A percentile compares a stretch with the other conserved stretches of the same genome.
Evolutionary conservation across 1,140 invertebrate species (phyloP).

Genomic region (Brachionus sp.): DNA sequence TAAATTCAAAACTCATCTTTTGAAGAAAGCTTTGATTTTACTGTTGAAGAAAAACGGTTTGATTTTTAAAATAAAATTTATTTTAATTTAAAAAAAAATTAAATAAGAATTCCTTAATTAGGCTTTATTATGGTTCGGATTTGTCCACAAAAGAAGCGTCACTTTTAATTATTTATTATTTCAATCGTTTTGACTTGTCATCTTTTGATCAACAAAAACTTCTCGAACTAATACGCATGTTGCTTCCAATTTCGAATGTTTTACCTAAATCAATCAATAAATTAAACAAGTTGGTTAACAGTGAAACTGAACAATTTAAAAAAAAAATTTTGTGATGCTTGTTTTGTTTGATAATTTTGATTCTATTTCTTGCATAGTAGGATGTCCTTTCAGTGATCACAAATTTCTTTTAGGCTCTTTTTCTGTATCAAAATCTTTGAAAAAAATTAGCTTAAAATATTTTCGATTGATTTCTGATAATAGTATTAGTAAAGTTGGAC

Average conservation of each 20-base stretch:
- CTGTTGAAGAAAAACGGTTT: background rate
- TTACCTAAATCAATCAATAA: slow-evolving; percentile 28
- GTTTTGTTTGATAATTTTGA: background rate
- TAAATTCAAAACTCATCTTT: background rate
- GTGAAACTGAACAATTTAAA: background rate
- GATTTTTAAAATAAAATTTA: background rate
- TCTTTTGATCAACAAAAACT: background rate
- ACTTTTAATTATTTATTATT: background rate
- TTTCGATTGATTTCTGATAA: background rate
- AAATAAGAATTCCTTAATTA: background rate
- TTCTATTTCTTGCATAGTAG: background rate
- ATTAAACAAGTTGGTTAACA: background rate
- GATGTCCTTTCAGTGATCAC: slow-evolving; percentile 4
- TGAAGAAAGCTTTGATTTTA: background rate
- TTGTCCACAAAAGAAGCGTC: background rate
- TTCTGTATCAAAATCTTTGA: background rate
- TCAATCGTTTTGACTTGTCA: slow-evolving; percentile 13
- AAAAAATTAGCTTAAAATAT: background rate
- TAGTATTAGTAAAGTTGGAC: background rate
- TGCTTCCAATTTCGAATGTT: background rate
- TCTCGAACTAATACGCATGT: background rate
- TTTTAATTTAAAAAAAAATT: background rate
- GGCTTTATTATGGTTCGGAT: background rate
- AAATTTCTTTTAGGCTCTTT: too few species aligned
- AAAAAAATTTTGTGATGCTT: background rate